Base-by-base conservation (phyloP, 1,140 invertebrate genomes). In the Pseudomyrmex cubaensis region DNA sequence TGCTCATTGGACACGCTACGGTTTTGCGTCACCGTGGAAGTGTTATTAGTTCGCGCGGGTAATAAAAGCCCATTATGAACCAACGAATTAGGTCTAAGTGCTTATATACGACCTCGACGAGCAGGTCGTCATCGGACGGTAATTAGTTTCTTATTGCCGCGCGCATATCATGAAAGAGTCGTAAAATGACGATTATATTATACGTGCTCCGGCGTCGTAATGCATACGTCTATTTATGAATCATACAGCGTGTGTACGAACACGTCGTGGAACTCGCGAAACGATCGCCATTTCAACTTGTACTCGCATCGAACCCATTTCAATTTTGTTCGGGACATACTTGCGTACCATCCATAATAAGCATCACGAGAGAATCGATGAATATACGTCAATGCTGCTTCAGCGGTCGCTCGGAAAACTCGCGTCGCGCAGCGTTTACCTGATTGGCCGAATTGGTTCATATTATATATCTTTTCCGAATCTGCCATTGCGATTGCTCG, bases 371-470 rank as follows among this genome's bases (percentile, higher is more conserved):
- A 50, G 46, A 56, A 64, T 46, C 48, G n/a, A 4, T 12, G n/a
- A 44, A 78, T 85, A 73, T 46, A 15, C 35, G 54, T 85, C 50
- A 54, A 17, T 62, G 52, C 15, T 22, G 8, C 3, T 20, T 5
- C 52, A 12, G 8, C 12, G 66, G 15, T 15, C 44, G 10, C 15
- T 22, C 52, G 35, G 72, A 82, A 88, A 87, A 76, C 44, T 84
- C 85, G 25, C 48, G 75, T 87, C 56, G 20, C 15, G 2, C 56
- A 61, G 46, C 63, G 74, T 88, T 86, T 88, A 75, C 74, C 74
- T 82, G 87, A 89, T 89, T 84, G 87, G 70, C 2, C 70, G 80
- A 89, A 88, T 86, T 72, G 84, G 48, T 56, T 63, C 13, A 69
- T 82, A 83, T 89, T 88, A 84, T 35, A 35, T 86, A 82, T 59